Percentiles rank a stretch among this genome's conserved stretches.
Conservation (phyloP, 2,113 vertebrate genomes). For the Odocoileus virginianus region DNA sequence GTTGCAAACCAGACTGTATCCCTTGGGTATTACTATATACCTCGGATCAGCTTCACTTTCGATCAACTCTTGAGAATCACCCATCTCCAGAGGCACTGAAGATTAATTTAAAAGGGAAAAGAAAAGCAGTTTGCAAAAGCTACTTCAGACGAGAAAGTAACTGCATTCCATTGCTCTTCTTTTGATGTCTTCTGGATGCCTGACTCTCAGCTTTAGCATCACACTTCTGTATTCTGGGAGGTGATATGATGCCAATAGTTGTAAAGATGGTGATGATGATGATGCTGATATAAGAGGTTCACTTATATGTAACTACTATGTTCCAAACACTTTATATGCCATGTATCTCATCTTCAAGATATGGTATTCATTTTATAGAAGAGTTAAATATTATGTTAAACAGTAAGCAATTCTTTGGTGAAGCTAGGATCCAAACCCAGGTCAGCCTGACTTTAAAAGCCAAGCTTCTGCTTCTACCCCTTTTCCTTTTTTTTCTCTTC, state of each 20-base stretch:
- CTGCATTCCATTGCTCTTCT: not conserved
- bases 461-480: not conserved
- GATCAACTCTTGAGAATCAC: not conserved
- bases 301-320: not conserved
- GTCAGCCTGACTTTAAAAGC: not conserved
- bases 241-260: not conserved
- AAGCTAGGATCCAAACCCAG: not conserved
- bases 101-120: constrained; percentile 52
- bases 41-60: not conserved
- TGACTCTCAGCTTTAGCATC: not conserved
- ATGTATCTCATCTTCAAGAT: not conserved
- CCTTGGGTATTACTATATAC: not conserved
- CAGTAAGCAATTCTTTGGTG: not conserved
- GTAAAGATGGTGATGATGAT: not conserved
- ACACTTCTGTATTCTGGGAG: not conserved
- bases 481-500: not conserved
- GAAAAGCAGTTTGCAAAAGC: constrained; percentile 37
- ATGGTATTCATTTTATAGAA: not conserved
- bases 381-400: not conserved
- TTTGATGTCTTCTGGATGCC: not conserved
- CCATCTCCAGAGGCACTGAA: not conserved
- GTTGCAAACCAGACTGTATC: constrained; percentile 28
- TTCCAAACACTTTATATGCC: not conserved
- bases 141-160: not conserved
- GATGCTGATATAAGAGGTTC: too few species aligned